Conservation (phyloP, 2,797 vertebrate species). For the Acanthurus tractus region DNA sequence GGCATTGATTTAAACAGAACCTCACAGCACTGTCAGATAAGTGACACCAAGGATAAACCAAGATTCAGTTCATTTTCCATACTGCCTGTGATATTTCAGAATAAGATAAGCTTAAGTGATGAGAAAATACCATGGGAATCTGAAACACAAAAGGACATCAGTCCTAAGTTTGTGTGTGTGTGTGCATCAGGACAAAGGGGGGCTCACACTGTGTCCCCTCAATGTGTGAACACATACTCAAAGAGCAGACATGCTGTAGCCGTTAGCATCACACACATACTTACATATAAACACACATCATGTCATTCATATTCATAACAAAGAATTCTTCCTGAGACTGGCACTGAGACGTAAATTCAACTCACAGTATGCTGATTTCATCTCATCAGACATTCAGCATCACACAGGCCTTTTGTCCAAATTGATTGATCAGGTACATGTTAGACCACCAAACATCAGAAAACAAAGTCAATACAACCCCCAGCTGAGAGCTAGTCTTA, state of each 20-base stretch:
- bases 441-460: slow-evolving; percentile 36
- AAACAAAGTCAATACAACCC: slow-evolving; percentile 63
- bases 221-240: slow-evolving; percentile 23
- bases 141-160: slow-evolving; percentile 63
- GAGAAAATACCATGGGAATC: slow-evolving; percentile 60
- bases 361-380: slow-evolving; percentile 57
- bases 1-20: slow-evolving; percentile 8
- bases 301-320: slow-evolving; percentile 43
- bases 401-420: slow-evolving; percentile 61
- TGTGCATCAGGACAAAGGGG: slow-evolving; percentile 37
- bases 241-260: slow-evolving; percentile 34
- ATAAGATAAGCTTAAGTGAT: slow-evolving; percentile 42
- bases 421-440: slow-evolving; percentile 73
- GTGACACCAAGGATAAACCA: slow-evolving; percentile 25
- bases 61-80: slow-evolving; percentile 28
- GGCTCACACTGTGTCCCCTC: slow-evolving; percentile 26
- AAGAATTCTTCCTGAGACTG: slow-evolving; percentile 39
- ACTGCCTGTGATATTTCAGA: slow-evolving; percentile 40
- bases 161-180: slow-evolving; percentile 28
- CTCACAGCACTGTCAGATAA: background rate
- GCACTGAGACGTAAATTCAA: slow-evolving; percentile 36
- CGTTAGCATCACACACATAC: slow-evolving; percentile 22
- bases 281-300: slow-evolving; percentile 33
- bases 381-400: slow-evolving; percentile 72
- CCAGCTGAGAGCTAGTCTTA: slow-evolving; percentile 51